These are phyloP conservation scores for Drosophila incognita DNA, from an alignment of 2,888 invertebrate genomes.

Conservation along the genomic window DNA sequence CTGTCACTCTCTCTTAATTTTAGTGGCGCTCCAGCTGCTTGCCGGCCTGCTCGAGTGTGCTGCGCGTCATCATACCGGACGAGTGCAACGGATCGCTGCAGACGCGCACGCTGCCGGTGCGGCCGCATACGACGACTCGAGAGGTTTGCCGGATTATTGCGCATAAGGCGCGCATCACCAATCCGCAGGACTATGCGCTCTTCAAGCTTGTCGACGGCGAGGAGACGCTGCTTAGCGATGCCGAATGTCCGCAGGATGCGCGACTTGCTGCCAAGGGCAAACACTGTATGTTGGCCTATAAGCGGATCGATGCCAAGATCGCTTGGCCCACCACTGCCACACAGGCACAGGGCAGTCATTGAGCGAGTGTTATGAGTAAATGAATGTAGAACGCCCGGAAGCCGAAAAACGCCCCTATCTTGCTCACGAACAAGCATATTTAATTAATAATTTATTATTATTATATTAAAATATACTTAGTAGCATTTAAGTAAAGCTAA, in stretches of 20 bases:
- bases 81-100: slow-evolving; percentile 96
- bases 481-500: slow-evolving; percentile 75
- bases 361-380: slow-evolving; percentile 6
- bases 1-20: slow-evolving; percentile 18
- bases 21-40: slow-evolving; percentile 86
- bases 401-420: slow-evolving; percentile 40
- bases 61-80: slow-evolving; percentile 96
- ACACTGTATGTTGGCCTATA: slow-evolving; percentile 97
- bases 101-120: slow-evolving; percentile 95
- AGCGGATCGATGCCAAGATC: slow-evolving; percentile 97
- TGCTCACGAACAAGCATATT: slow-evolving; percentile 77
- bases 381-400: background rate
- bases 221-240: slow-evolving; percentile 95
- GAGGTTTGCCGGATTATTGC: slow-evolving; percentile 98
- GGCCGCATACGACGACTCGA: slow-evolving; percentile 96
- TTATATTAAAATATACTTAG: slow-evolving; percentile 78
- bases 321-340: slow-evolving; percentile 92
- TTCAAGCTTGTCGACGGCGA: slow-evolving; percentile 95
- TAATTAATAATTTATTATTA: slow-evolving; percentile 80
- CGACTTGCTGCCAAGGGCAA: slow-evolving; percentile 90
- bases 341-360: slow-evolving; percentile 54
- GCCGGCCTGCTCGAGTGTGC: slow-evolving; percentile 88
- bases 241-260: slow-evolving; percentile 95
- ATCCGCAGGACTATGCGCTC: slow-evolving; percentile 97
- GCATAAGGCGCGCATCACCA: slow-evolving; percentile 97